Evolutionary conservation across 2,888 invertebrate species (phyloP).

Genomic region (Synergus umbraculus): DNA sequence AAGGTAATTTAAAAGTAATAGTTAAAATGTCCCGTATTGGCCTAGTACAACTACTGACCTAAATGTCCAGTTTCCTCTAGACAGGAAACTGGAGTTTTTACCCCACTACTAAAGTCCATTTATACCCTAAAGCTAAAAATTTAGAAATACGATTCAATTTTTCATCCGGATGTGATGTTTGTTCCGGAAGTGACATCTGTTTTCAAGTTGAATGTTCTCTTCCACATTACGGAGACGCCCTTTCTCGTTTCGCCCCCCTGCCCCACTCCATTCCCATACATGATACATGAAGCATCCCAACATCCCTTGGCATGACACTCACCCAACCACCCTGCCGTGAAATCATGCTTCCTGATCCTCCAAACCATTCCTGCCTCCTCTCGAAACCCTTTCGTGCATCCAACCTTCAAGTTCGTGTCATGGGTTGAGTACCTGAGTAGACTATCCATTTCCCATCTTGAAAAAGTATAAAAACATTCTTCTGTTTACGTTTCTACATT

Average conservation of each 20-base stretch:
- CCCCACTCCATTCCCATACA: conserved; percentile 59
- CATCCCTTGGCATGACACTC: conserved; percentile 71
- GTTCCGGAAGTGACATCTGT: conserved; percentile 63
- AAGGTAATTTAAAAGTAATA: too few species aligned
- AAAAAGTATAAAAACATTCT: not conserved
- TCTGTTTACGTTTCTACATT: not conserved
- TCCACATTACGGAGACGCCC: conserved; percentile 58
- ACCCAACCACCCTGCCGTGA: conserved; percentile 72
- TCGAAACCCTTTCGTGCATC: conserved; percentile 18
- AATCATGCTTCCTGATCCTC: conserved; percentile 72
- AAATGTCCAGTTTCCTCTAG: too few species aligned
- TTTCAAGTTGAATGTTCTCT: conserved; percentile 62
- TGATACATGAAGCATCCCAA: conserved; percentile 68
- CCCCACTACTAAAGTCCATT: too few species aligned
- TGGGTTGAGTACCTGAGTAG: not conserved
- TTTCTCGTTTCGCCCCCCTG: conserved; percentile 59
- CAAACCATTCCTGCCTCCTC: conserved; percentile 43
- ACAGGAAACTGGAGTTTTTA: too few species aligned
- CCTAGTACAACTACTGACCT: too few species aligned
- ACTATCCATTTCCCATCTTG: not conserved
- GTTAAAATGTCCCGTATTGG: too few species aligned
- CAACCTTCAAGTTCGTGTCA: conserved; percentile 16
- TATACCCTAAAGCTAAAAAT: not conserved
- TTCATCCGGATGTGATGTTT: conserved; percentile 14
- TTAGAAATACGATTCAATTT: not conserved